Evolutionary conservation across 1,140 invertebrate genomes (phyloP), one percentile per base, ranked within the genome.

Genomic region (Dysdera silvatica): DNA sequence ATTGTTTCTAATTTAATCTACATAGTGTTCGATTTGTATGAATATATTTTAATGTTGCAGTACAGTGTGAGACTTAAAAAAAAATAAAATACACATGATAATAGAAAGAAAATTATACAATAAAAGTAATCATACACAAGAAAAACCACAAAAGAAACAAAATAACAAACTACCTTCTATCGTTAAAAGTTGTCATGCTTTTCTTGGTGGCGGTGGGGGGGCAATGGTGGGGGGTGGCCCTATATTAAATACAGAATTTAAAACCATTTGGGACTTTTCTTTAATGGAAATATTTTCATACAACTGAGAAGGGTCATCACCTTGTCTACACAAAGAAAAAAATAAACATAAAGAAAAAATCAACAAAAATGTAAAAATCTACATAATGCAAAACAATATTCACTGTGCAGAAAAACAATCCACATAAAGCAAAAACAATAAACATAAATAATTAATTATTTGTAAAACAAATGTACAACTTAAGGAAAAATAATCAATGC

Each of bases 261-360:
- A 66, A 53, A 61, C 47, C 23, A 49, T 29, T 43, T 52, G 33
- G 33, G 73, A 71, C 32, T 73, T 71, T 51, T 76, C 74, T 63
- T 75, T 74, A 20, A 75, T 51, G 32, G 75, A 75, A 56, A 77
- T 72, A 63, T 77, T 77, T 62, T 76, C 75, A 64, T 77, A 77
- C 26, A 77, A 75, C 70, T 76, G 74, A 37, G 71, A 69, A 1
- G 73, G 72, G 29, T 74, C 67, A 54, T 75, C 74, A 26, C 74
- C 74, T 12, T 73, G 72, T 26, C 74, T 73, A 64, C 72, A 74
- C 61, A n/a, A 69, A 70, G 63, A 67, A 18, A 45, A 24, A 53
- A 24, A 47, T 55, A 51, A 61, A 48, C 52, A 40, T 31, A 32
- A 49, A 41, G 32, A 48, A 68, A 26, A 59, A 40, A 18, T 47